Evolutionary conservation across 2,888 invertebrate genomes (phyloP).

Genomic region (Cynaeus angustus): DNA sequence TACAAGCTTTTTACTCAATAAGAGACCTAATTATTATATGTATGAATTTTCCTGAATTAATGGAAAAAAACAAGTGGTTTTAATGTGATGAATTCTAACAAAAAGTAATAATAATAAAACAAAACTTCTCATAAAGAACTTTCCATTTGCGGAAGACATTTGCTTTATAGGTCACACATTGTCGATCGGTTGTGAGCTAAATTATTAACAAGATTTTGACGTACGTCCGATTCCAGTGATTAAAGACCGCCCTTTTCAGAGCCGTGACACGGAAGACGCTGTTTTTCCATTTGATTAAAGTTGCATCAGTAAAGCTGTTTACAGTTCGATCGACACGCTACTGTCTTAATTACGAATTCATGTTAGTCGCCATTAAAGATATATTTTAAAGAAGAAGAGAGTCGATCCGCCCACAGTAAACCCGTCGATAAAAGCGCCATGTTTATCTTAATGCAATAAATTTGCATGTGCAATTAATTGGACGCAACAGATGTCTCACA

Average conservation of each 20-base stretch:
- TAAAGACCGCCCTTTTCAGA: constrained; percentile 1
- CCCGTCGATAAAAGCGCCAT: constrained; percentile 45
- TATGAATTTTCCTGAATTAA: no score
- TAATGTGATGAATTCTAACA: no score
- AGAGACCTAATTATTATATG: no score
- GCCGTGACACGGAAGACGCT: constrained; percentile 13
- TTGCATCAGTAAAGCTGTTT: constrained; percentile 28
- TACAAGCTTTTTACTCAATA: no score
- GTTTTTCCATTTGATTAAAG: constrained; percentile 33
- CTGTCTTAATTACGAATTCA: constrained; percentile 30
- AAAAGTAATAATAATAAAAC: no score
- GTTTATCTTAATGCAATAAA: constrained; percentile 51
- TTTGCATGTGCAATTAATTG: constrained; percentile 58
- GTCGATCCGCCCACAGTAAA: constrained; percentile 38
- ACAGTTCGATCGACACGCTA: constrained; percentile 30
- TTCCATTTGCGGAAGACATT: no score
- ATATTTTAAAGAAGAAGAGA: constrained; percentile 23
- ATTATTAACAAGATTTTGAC: neutral
- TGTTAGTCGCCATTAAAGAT: constrained; percentile 20
- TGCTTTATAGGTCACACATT: neutral
- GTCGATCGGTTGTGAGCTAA: neutral
- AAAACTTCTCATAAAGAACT: no score
- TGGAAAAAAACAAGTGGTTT: no score
- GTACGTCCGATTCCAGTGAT: neutral
- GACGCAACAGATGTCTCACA: constrained; percentile 48